A percentile compares a stretch with the other conserved stretches of the same genome.
Conservation (phyloP, 23 tunicate species). For the Trididemnum clinides region DNA sequence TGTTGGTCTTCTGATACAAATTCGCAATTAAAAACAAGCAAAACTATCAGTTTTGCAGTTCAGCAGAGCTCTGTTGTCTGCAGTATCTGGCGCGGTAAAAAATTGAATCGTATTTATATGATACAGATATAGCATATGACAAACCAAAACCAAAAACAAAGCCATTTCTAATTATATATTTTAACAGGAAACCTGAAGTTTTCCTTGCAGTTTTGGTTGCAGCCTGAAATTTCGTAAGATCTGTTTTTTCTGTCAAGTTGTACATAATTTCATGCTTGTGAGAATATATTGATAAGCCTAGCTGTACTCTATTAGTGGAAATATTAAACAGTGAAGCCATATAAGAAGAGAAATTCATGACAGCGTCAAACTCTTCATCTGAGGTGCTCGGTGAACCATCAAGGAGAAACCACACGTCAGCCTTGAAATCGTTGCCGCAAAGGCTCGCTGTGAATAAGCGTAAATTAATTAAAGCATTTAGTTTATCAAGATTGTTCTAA, state of each 20-base stretch:
- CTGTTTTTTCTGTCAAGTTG: not conserved
- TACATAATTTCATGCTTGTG: not conserved
- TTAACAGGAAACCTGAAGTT: too few species aligned
- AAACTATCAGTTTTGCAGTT: too few species aligned
- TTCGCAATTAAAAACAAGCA: too few species aligned
- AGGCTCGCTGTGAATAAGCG: not conserved
- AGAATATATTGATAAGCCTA: not conserved
- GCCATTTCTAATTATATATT: too few species aligned
- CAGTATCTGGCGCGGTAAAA: too few species aligned
- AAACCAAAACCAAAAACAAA: too few species aligned
- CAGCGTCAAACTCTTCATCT: not conserved
- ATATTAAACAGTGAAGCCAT: conserved; percentile 10
- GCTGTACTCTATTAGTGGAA: not conserved
- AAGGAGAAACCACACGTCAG: conserved; percentile 7
- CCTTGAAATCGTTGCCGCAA: conserved; percentile 3
- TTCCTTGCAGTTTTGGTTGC: not conserved
- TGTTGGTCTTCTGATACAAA: too few species aligned
- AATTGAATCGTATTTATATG: too few species aligned
- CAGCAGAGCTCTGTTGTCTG: too few species aligned
- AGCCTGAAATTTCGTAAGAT: not conserved
- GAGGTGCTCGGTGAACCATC: not conserved
- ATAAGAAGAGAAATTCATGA: not conserved
- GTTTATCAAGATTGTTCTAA: too few species aligned
- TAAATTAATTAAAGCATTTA: not conserved
- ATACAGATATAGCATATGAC: too few species aligned